Evolutionary conservation across 2,888 invertebrate genomes (phyloP).

Genomic region (Nephrotoma flavescens): DNA sequence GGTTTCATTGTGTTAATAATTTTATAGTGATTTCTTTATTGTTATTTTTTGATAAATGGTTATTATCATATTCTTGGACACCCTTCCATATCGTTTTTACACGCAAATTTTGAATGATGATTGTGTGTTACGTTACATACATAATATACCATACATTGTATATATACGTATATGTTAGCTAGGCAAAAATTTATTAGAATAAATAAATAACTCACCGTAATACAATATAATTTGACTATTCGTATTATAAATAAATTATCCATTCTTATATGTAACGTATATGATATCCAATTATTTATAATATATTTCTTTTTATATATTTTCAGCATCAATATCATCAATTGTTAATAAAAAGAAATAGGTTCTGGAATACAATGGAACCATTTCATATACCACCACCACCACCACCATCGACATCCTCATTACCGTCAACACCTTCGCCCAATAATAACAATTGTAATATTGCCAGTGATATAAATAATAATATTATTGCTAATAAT

Average conservation of each 20-base stretch:
- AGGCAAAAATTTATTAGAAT: not conserved
- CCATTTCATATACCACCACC: not conserved
- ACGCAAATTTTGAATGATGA: not conserved
- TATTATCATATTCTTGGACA: not conserved
- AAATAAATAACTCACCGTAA: not conserved
- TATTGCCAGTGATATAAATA: not conserved
- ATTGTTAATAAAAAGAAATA: not conserved
- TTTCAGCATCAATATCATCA: slow-evolving; percentile 1
- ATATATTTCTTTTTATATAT: not conserved
- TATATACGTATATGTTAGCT: not conserved
- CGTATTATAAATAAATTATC: not conserved
- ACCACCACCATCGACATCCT: not conserved
- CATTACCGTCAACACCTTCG: not conserved
- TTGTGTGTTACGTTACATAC: not conserved
- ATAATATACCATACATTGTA: not conserved
- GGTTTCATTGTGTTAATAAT: too few relatives aligned
- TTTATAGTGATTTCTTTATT: not conserved
- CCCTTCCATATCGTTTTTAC: not conserved
- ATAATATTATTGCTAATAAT: not conserved
- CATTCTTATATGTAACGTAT: not conserved
- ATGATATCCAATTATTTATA: not conserved
- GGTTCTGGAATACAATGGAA: slow-evolving; percentile 7
- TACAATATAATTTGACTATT: not conserved
- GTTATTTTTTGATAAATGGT: not conserved
- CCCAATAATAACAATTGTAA: not conserved